These are phyloP conservation scores for Sarcophilus harrisii DNA, from an alignment of 2,797 vertebrate genomes.

Conservation along the genomic window DNA sequence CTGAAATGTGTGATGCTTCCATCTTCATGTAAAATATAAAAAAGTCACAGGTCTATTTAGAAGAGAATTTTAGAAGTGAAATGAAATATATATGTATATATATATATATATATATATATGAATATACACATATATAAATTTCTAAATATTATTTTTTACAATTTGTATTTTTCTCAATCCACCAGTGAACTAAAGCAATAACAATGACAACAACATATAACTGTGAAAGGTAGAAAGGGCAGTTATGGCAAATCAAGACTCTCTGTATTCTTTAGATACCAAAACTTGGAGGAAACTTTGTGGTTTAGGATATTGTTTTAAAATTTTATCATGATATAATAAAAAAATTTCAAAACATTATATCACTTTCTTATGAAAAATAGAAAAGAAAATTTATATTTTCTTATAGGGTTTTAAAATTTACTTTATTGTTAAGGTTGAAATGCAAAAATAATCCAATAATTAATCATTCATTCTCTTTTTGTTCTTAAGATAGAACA, in stretches of 20 bases:
- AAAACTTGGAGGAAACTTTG: neutral
- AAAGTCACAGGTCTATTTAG: neutral
- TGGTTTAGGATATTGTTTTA: neutral
- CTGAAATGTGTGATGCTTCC: neutral
- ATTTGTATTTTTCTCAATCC: neutral
- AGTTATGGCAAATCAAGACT: neutral
- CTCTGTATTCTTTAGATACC: neutral
- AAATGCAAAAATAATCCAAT: neutral
- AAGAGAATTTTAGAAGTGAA: neutral
- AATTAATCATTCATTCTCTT: neutral
- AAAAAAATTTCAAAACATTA: neutral
- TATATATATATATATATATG: neutral
- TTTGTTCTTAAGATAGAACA: neutral
- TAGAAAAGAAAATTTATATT: neutral
- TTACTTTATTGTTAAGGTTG: neutral
- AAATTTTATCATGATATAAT: neutral
- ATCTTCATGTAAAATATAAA: neutral
- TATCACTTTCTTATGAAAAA: neutral
- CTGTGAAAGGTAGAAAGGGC: neutral
- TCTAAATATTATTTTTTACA: neutral
- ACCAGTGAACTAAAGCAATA: neutral
- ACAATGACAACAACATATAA: neutral
- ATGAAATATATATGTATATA: neutral
- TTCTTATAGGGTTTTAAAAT: neutral
- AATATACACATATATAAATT: neutral